These are phyloP conservation scores for Champsocephalus gunnari DNA, from an alignment of 2,797 vertebrate genomes.

Conservation along the genomic window DNA sequence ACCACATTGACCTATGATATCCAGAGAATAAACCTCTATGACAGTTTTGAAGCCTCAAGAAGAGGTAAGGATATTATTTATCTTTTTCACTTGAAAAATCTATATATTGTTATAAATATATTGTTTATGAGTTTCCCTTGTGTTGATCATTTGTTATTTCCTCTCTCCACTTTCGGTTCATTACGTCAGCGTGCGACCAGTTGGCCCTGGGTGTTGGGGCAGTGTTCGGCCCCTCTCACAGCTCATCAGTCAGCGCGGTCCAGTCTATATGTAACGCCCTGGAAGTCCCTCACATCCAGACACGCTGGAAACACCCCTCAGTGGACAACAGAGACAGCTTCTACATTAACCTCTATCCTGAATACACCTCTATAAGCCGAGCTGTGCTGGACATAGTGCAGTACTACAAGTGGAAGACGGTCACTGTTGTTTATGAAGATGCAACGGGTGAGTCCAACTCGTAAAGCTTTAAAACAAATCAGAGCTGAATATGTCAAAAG, in stretches of 20 bases:
- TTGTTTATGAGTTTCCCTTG: background rate
- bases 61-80: conserved; percentile 84
- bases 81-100: background rate
- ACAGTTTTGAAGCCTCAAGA: conserved; percentile 98
- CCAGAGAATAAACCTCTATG: conserved; percentile 98
- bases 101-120: background rate
- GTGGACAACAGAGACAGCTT: conserved; percentile 96
- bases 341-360: conserved; percentile 97
- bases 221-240: conserved; percentile 95
- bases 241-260: conserved; percentile 95
- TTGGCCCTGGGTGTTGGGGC: conserved; percentile 95
- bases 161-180: conserved; percentile 2
- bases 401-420: conserved; percentile 94
- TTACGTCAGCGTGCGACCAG: conserved; percentile 93
- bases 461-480: conserved; percentile 7
- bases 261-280: conserved; percentile 98
- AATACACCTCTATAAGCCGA: conserved; percentile 94
- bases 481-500: background rate
- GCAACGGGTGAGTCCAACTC: conserved; percentile 89
- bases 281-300: conserved; percentile 99
- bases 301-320: conserved; percentile 95
- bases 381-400: conserved; percentile 96
- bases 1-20: conserved; percentile 98
- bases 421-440: conserved; percentile 98
- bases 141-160: conserved; percentile 9